Conservation (phyloP, 2,797 vertebrate genomes). For the Takifugu rubripes region DNA sequence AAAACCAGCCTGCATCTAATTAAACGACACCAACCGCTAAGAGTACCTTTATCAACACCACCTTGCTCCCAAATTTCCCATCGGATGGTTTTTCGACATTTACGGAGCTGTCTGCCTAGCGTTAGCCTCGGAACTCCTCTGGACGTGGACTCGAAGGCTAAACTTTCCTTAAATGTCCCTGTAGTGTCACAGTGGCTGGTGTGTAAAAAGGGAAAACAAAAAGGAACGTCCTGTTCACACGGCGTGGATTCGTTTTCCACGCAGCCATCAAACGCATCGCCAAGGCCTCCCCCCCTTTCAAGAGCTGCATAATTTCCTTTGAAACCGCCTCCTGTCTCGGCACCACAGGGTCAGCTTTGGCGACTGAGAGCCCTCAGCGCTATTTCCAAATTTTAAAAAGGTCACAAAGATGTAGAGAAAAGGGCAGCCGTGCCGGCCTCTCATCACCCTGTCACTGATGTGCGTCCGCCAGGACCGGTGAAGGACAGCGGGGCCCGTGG, state of each 20-base stretch:
- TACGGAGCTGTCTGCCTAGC: too few species aligned
- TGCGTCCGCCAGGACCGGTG: conserved; percentile 27
- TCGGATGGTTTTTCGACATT: too few species aligned
- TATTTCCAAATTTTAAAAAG: conserved; percentile 52
- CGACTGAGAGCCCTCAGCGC: conserved; percentile 35
- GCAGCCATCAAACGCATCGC: conserved; percentile 9
- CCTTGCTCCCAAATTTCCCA: too few species aligned
- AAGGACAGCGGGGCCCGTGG: conserved; percentile 36
- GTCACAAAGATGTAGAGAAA: conserved; percentile 39
- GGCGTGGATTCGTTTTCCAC: conserved; percentile 8
- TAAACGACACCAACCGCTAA: too few species aligned
- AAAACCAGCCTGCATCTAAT: too few species aligned
- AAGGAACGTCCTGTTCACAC: too few species aligned
- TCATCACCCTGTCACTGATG: conserved; percentile 48
- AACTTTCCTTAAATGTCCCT: background rate
- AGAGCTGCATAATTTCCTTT: conserved; percentile 25
- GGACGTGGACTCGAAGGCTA: background rate
- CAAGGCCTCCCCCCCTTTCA: conserved; percentile 19
- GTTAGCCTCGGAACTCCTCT: too few species aligned
- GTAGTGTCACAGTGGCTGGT: too few species aligned
- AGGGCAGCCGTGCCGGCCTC: conserved; percentile 37
- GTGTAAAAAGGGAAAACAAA: too few species aligned
- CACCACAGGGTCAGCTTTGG: conserved; percentile 13
- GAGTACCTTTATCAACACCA: too few species aligned
- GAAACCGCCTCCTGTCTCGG: conserved; percentile 22